phyloP scores from a whole-genome alignment of 23 tunicate species.

The Trididemnum clinides region DNA sequence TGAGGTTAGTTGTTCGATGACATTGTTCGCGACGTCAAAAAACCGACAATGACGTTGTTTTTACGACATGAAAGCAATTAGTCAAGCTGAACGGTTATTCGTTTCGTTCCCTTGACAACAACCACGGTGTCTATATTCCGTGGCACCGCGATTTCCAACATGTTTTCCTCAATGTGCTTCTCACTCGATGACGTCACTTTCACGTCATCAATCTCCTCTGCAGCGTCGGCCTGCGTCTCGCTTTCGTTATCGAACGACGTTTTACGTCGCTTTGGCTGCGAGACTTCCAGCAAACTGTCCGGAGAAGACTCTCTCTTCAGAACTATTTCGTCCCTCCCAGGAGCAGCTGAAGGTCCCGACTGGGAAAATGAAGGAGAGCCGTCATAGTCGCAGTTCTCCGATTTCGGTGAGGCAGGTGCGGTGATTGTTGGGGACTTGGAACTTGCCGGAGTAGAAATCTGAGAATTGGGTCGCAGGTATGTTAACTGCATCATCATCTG shows the following conservation, averaged over 20 bases:
- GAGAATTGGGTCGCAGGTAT: constrained; percentile 2
- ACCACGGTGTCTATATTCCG: neutral
- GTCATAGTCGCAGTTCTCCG: neutral
- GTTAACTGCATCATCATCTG: constrained; percentile 57
- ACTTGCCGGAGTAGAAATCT: neutral
- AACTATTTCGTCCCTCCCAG: neutral
- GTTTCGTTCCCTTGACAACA: neutral
- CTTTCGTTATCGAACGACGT: neutral
- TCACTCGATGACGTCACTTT: constrained; percentile 45
- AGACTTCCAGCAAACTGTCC: neutral
- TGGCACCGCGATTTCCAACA: constrained; percentile 30
- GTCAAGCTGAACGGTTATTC: constrained; percentile 4
- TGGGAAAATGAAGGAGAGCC: neutral
- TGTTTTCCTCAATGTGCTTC: constrained; percentile 18
- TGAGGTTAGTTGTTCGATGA: too few relatives aligned
- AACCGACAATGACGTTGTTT: too few relatives aligned
- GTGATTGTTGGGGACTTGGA: neutral
- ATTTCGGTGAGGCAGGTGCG: neutral
- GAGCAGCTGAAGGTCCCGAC: neutral
- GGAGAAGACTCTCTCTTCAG: constrained; percentile 32
- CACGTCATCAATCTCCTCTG: constrained; percentile 10
- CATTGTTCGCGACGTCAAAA: too few relatives aligned
- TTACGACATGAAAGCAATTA: too few relatives aligned
- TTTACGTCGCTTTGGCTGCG: neutral
- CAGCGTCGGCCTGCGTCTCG: neutral